Percentiles rank a stretch among this genome's conserved stretches.
These are phyloP conservation scores for Microctonus aethiopoides DNA, from an alignment of 2,888 invertebrate species.

Conservation along the genomic window DNA sequence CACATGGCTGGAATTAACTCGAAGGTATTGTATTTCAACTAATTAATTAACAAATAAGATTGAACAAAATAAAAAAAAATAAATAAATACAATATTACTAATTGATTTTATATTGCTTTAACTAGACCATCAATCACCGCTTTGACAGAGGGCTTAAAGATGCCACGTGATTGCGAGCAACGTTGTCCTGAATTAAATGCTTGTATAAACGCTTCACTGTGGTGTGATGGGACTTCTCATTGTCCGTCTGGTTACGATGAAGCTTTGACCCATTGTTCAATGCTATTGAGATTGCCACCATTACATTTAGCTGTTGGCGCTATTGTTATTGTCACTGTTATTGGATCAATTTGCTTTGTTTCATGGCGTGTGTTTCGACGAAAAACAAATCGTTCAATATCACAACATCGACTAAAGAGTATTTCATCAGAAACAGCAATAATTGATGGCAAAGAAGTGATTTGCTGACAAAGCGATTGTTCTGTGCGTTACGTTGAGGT, in stretches of 20 bases:
- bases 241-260: constrained; percentile 75
- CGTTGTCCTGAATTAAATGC: constrained; percentile 66
- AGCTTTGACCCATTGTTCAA: constrained; percentile 82
- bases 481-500: constrained; percentile 93
- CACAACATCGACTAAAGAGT: constrained; percentile 84
- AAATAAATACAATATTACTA: too few species aligned
- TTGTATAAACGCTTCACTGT: constrained; percentile 65
- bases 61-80: background rate
- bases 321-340: constrained; percentile 64
- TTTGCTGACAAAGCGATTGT: constrained; percentile 97
- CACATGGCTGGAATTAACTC: constrained; percentile 86
- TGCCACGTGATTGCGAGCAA: constrained; percentile 73
- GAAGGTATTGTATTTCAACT: constrained; percentile 66
- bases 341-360: constrained; percentile 58
- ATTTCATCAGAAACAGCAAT: constrained; percentile 86
- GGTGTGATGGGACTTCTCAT: constrained; percentile 68
- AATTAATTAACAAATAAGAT: background rate
- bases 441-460: constrained; percentile 87
- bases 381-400: constrained; percentile 78
- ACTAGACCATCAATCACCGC: constrained; percentile 56
- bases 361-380: constrained; percentile 70
- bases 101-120: too few species aligned
- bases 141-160: constrained; percentile 71
- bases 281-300: constrained; percentile 80
- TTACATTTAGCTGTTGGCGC: constrained; percentile 73